A percentile compares a stretch with the other conserved stretches of the same genome.
phyloP scores from a whole-genome alignment of 1,140 invertebrate species.

The Galendromus occidentalis region DNA sequence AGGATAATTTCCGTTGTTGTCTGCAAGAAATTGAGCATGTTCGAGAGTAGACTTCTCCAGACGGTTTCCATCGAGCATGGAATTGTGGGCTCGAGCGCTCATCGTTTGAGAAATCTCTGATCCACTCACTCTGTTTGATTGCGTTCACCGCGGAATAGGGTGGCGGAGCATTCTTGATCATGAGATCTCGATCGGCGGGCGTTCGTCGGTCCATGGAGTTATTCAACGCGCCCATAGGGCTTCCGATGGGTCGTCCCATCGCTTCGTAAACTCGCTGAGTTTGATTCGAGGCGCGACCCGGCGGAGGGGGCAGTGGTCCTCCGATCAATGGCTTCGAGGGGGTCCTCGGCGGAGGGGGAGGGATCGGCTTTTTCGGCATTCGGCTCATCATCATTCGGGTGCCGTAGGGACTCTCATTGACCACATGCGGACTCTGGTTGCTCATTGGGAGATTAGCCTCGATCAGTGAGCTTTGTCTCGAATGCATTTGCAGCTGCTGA shows the following conservation, averaged over 20 bases:
- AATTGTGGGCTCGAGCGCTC: no score
- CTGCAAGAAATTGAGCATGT: no score
- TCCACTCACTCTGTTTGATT: conserved; percentile 2
- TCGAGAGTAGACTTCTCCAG: no score
- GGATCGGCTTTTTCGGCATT: conserved; percentile 25
- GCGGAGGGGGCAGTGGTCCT: neutral
- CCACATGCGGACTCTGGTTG: neutral
- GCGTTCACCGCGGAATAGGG: neutral
- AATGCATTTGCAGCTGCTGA: conserved; percentile 1
- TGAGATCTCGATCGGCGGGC: neutral
- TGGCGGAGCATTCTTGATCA: conserved; percentile 8
- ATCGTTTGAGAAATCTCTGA: no score
- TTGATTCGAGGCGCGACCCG: neutral
- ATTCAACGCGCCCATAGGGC: neutral
- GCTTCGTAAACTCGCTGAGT: neutral
- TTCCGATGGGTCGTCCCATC: neutral
- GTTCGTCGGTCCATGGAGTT: neutral
- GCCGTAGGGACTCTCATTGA: conserved; percentile 1
- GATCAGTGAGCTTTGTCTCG: neutral
- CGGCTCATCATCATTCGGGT: neutral
- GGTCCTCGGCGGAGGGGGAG: conserved; percentile 20
- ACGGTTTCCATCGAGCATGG: no score
- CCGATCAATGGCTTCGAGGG: neutral
- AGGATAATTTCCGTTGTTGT: neutral
- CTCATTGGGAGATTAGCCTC: neutral